A percentile compares a stretch with the other conserved stretches of the same genome.
These are phyloP conservation scores for Leptocoma aspasia DNA, from an alignment of 2,113 vertebrate species.

Conservation along the genomic window DNA sequence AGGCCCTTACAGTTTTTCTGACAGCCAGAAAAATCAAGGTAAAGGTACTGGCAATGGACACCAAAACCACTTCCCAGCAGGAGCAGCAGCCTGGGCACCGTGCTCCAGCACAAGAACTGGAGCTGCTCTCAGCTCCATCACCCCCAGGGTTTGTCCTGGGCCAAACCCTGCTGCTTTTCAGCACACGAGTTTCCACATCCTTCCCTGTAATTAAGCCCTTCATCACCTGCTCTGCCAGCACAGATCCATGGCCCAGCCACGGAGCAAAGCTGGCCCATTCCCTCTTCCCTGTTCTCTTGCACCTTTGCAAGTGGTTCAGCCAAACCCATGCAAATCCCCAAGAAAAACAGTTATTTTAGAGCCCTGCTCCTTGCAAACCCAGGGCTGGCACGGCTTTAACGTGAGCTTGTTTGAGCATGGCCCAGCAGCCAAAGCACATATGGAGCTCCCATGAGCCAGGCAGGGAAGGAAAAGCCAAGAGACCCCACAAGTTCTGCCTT, in stretches of 20 bases:
- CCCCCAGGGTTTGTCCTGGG: neutral
- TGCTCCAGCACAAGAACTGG: fast-evolving
- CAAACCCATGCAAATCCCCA: neutral
- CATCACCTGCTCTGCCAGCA: neutral
- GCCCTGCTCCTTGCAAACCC: neutral
- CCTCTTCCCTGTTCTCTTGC: neutral
- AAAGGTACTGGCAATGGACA: neutral
- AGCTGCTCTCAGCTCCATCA: neutral
- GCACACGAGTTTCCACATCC: neutral
- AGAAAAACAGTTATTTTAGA: neutral
- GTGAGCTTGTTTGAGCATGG: neutral
- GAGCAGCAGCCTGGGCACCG: neutral
- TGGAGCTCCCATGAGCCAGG: neutral
- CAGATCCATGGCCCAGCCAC: fast-evolving
- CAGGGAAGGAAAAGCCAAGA: neutral
- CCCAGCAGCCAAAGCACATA: neutral
- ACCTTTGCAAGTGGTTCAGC: neutral
- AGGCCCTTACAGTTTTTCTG: fast-evolving
- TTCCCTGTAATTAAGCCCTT: neutral
- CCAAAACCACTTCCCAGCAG: neutral
- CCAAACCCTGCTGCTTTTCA: neutral
- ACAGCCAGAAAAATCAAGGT: conserved; percentile 4
- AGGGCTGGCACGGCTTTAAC: neutral
- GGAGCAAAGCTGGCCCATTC: neutral
- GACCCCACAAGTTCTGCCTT: neutral